These are phyloP conservation scores for Pachypanchax playfairii DNA, from an alignment of 2,113 vertebrate species.

Conservation along the genomic window DNA sequence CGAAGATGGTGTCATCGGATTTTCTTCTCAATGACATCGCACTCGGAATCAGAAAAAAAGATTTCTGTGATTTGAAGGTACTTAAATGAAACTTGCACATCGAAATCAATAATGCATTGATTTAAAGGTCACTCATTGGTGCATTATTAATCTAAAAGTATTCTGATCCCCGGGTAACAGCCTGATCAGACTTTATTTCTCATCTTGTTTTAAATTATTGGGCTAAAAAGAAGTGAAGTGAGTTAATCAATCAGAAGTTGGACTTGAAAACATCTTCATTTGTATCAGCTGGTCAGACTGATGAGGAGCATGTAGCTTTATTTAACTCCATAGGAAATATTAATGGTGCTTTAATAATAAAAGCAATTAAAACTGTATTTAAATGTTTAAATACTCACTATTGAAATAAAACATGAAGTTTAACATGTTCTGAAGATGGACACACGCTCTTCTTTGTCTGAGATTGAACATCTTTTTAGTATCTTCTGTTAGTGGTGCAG, in stretches of 20 bases:
- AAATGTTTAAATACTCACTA: not conserved
- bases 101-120: slow-evolving; percentile 47
- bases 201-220: slow-evolving; percentile 19
- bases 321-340: too few species aligned
- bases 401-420: too few species aligned
- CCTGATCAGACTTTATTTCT: slow-evolving; percentile 30
- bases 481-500: not conserved
- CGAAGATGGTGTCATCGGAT: slow-evolving; percentile 31
- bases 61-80: slow-evolving; percentile 30
- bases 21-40: slow-evolving; percentile 23
- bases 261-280: slow-evolving; percentile 1
- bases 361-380: too few species aligned
- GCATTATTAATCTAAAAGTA: slow-evolving; percentile 11
- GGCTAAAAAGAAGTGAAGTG: slow-evolving; percentile 2
- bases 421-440: not conserved
- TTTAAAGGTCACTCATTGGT: slow-evolving; percentile 14
- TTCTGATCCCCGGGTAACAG: slow-evolving; percentile 2
- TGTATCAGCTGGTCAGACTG: not conserved
- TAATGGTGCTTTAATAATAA: too few species aligned
- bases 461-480: not conserved
- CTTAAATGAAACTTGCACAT: slow-evolving; percentile 39
- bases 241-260: not conserved
- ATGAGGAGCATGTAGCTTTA: not conserved
- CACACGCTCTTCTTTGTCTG: not conserved
- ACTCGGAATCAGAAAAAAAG: slow-evolving; percentile 14